These are phyloP conservation scores for Eolophus roseicapilla DNA, from an alignment of 2,113 vertebrate genomes.

Conservation along the genomic window DNA sequence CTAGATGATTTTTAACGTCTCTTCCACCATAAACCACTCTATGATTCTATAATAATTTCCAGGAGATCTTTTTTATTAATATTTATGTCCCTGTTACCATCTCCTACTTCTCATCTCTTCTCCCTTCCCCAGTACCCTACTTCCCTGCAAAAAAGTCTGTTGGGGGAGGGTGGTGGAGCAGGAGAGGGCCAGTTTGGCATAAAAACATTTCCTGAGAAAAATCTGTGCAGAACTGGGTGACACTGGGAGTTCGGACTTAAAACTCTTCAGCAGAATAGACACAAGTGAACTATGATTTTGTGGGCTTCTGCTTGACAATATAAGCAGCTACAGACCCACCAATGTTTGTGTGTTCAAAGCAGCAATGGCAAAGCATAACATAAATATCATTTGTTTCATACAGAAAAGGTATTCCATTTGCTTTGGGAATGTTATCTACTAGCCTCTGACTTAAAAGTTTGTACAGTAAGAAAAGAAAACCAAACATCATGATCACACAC, in stretches of 20 bases:
- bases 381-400: background rate
- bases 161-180: background rate
- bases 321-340: background rate
- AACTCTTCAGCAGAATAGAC: background rate
- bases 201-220: background rate
- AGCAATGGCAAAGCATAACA: background rate
- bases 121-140: background rate
- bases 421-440: background rate
- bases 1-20: background rate
- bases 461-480: background rate
- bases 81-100: background rate
- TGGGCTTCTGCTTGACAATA: background rate
- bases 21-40: background rate
- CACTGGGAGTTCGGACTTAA: background rate
- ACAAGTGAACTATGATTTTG: background rate
- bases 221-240: accelerated
- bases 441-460: background rate
- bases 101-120: background rate
- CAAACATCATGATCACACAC: background rate
- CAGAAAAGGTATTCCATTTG: background rate
- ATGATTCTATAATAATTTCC: background rate
- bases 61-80: background rate
- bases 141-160: background rate
- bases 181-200: background rate
- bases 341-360: background rate